Evolutionary conservation across 2,113 vertebrate genomes (phyloP).

Genomic region (Indicator indicator): DNA sequence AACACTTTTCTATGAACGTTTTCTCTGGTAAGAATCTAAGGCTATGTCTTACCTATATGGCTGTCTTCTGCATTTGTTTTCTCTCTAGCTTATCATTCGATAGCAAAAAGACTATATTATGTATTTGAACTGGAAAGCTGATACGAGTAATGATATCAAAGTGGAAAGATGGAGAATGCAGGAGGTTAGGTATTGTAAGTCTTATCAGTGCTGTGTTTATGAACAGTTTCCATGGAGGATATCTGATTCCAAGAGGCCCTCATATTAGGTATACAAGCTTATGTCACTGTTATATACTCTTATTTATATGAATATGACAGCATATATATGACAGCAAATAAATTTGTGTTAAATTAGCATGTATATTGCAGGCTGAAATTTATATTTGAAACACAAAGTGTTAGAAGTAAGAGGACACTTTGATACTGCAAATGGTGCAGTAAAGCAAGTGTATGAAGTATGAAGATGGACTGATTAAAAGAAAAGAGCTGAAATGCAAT

Average conservation of each 20-base stretch:
- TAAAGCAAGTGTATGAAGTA: not conserved
- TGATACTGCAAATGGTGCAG: not conserved
- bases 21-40: not conserved
- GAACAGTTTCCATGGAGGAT: not conserved
- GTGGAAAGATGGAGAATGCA: not conserved
- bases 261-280: not conserved
- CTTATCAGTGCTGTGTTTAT: not conserved
- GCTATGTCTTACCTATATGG: not conserved
- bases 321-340: not conserved
- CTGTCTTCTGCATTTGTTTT: constrained; percentile 22
- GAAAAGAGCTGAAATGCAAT: not conserved
- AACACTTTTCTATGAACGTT: not conserved
- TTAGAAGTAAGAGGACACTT: not conserved
- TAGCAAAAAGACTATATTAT: not conserved
- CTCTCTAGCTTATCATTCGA: not conserved
- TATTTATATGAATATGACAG: not conserved
- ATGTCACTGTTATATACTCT: not conserved
- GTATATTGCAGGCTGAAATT: not conserved
- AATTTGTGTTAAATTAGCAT: not conserved
- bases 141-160: not conserved
- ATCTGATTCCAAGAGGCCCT: not conserved
- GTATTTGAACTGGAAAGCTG: not conserved
- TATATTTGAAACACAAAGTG: not conserved
- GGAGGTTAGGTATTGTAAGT: not conserved
- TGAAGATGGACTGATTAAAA: not conserved